These are phyloP conservation scores for Eilema depressum DNA, from an alignment of 2,888 invertebrate species.

Conservation along the genomic window DNA sequence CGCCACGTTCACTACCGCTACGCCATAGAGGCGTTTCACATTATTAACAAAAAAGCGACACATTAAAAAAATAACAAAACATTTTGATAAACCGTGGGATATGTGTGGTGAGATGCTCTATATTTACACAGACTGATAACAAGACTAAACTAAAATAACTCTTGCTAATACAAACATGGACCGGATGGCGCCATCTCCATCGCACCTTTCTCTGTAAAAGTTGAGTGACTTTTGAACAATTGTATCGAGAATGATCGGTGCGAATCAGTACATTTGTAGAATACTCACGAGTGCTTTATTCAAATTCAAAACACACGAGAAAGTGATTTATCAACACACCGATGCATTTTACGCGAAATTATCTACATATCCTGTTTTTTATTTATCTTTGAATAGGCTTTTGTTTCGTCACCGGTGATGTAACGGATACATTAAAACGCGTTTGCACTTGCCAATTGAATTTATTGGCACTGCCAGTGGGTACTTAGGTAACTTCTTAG, in stretches of 20 bases:
- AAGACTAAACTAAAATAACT: no score
- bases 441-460: constrained; percentile 36
- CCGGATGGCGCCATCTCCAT: constrained; percentile 15
- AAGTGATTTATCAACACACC: constrained; percentile 65
- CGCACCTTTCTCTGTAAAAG: constrained; percentile 41
- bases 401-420: constrained; percentile 48
- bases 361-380: constrained; percentile 54
- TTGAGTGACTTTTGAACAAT: constrained; percentile 49
- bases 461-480: constrained; percentile 25
- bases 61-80: no score
- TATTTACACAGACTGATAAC: not conserved
- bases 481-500: constrained; percentile 10
- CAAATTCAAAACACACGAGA: constrained; percentile 68
- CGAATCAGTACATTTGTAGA: constrained; percentile 58
- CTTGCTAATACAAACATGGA: constrained; percentile 21
- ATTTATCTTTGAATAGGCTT: constrained; percentile 47
- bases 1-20: no score
- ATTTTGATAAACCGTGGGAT: not conserved
- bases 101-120: no score
- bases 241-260: constrained; percentile 50
- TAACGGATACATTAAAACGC: constrained; percentile 32
- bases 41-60: no score
- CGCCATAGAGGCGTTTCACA: no score
- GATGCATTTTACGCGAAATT: constrained; percentile 47
- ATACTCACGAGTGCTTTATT: constrained; percentile 71